Evolutionary conservation across 2,113 vertebrate species (phyloP).

Genomic region (Capreolus pygargus): DNA sequence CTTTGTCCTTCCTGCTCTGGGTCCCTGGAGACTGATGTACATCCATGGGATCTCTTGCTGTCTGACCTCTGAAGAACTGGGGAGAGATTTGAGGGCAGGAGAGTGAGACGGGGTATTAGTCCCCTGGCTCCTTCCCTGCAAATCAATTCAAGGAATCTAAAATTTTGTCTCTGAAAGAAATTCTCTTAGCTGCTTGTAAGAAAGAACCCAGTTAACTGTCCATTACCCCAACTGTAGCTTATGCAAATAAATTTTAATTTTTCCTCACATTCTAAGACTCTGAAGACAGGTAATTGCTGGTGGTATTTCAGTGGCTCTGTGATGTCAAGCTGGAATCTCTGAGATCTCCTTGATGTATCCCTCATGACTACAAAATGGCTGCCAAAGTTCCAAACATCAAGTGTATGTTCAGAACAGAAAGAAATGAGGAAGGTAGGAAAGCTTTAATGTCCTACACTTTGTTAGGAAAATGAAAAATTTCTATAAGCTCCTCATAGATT

Average conservation of each 20-base stretch:
- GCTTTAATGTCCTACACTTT: not conserved
- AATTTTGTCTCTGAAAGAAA: not conserved
- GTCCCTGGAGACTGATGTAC: too few species aligned
- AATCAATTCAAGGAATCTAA: not conserved
- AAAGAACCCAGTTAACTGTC: not conserved
- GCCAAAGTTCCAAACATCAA: not conserved
- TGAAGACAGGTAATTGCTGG: not conserved
- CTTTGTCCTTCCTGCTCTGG: not conserved
- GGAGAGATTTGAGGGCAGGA: not conserved
- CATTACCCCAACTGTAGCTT: not conserved
- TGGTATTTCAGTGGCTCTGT: not conserved
- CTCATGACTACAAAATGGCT: not conserved
- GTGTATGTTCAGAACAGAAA: not conserved
- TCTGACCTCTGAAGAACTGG: not conserved
- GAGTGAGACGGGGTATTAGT: not conserved
- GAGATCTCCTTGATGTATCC: not conserved
- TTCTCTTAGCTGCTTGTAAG: not conserved
- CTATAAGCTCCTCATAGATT: not conserved
- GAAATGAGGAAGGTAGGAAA: not conserved
- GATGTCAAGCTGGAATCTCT: not conserved
- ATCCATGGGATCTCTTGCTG: not conserved
- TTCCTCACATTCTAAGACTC: not conserved
- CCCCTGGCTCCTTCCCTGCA: not conserved
- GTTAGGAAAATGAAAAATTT: slow-evolving; percentile 23
- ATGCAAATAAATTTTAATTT: not conserved